Base-by-base conservation (phyloP, 1,140 invertebrate species). In the Scaptomyza pallida region DNA sequence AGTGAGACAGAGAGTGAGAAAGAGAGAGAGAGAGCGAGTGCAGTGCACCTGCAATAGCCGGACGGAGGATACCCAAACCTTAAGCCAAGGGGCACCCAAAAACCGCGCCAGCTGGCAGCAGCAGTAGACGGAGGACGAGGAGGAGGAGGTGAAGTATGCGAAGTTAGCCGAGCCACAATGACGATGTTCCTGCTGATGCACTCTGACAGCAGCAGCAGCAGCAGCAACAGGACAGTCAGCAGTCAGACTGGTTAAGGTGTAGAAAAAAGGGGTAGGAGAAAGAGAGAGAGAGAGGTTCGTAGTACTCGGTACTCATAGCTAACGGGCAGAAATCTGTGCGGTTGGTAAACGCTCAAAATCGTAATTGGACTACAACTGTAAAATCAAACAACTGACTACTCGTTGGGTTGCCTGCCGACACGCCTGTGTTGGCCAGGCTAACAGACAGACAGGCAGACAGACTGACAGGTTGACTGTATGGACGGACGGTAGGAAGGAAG, bases 351-450 rank as follows among this genome's bases (percentile, higher is more conserved):
- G 81, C 81, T 86, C 81, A 81, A 86, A 85, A 85, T 85, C 81
- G 81, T 85, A 85, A 85, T 85, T 86, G 81, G 81, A 86, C 81
- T 85, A 85, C 81, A 85, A 85, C 81, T 85, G 81, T 86, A 86
- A 85, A 85, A 85, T 85, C 81, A 85, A 85, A 85, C 81, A 85
- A 85, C 81, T 86, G 81, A 77, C 81, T 72, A 72, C 62, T 60
- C 56, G 56, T 43, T 44, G 56, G 43, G 30, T 47, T 37, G 37
- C 16, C 43, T 37, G 37, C 16, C 43, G 47, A 47, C 48, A 54
- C 44, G 62, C 52, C 62, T 8, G 9, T 35, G 48, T 12, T 77
- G 74, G 62, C 59, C 75, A 17, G 55, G 60, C 56, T 30, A 61
- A 54, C 75, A 47, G 54, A 37, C 61, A 52, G 47, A 23, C 61